A percentile compares a stretch with the other conserved stretches of the same genome.
Evolutionary conservation across 2,113 vertebrate genomes (phyloP).

Genomic region (Cololabis saira): DNA sequence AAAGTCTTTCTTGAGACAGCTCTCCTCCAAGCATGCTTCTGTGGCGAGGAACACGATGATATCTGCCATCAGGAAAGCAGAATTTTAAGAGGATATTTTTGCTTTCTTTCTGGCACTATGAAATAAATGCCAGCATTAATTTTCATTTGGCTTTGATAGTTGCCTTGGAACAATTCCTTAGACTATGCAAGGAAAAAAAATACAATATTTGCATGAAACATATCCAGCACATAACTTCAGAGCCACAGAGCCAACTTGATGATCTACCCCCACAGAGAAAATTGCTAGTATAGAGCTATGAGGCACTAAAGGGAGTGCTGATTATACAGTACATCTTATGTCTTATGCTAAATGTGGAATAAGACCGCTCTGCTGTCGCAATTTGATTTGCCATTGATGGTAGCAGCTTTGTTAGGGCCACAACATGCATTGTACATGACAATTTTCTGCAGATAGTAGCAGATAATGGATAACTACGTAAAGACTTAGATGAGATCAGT

Average conservation of each 20-base stretch:
- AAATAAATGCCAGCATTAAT: constrained; percentile 22
- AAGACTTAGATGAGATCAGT: constrained; percentile 43
- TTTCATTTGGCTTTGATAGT: constrained; percentile 22
- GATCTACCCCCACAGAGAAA: background rate
- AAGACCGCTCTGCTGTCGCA: constrained; percentile 19
- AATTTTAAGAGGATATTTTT: constrained; percentile 16
- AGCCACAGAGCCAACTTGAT: constrained; percentile 11
- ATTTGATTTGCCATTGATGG: constrained; percentile 23
- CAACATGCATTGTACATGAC: constrained; percentile 19
- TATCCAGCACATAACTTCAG: constrained; percentile 1
- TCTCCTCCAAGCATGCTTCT: constrained; percentile 1
- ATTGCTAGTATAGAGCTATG: background rate
- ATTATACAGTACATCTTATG: background rate
- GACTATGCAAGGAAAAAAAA: background rate
- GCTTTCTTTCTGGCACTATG: constrained; percentile 12
- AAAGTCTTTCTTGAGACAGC: background rate
- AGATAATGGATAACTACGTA: constrained; percentile 42
- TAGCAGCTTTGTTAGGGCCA: constrained; percentile 7
- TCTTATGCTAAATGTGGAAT: constrained; percentile 13
- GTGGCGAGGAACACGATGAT: too few relatives aligned
- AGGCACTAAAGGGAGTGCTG: background rate
- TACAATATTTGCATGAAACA: background rate
- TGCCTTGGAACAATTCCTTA: background rate
- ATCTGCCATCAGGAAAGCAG: constrained; percentile 7
- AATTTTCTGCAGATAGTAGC: constrained; percentile 31